Evolutionary conservation across 2,888 invertebrate genomes (phyloP).

Genomic region (Caenorhabditis sulstoni): DNA sequence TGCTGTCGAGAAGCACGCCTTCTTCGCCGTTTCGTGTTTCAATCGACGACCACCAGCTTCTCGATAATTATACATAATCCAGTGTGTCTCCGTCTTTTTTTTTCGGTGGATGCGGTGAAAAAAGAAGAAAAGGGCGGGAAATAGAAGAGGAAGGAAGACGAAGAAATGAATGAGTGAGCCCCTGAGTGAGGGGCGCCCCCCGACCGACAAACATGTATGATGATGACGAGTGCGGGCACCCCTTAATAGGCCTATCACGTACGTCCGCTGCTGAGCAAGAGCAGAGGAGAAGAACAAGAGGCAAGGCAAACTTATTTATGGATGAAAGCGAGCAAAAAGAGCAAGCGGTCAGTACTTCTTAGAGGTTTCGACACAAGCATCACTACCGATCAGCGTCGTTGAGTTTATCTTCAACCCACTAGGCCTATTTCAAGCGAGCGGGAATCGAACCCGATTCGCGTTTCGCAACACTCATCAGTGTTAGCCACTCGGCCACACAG

Average conservation of each 20-base stretch:
- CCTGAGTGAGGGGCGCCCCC: slow-evolving; percentile 19
- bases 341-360: slow-evolving; percentile 63
- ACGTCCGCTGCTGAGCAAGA: slow-evolving; percentile 1
- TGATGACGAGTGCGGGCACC: slow-evolving; percentile 48
- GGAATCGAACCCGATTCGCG: slow-evolving; percentile 30
- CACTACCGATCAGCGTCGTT: slow-evolving; percentile 56
- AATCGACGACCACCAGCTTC: neutral
- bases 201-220: slow-evolving; percentile 37
- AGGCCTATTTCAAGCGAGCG: neutral
- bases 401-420: slow-evolving; percentile 56
- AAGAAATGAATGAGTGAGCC: slow-evolving; percentile 43
- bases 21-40: slow-evolving; percentile 21
- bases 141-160: slow-evolving; percentile 5
- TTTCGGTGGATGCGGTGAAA: neutral
- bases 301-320: slow-evolving; percentile 46
- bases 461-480: neutral
- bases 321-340: slow-evolving; percentile 12
- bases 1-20: slow-evolving; percentile 4
- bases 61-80: slow-evolving; percentile 36
- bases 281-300: slow-evolving; percentile 1
- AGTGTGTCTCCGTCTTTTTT: neutral
- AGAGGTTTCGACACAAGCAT: slow-evolving; percentile 58
- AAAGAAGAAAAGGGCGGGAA: slow-evolving; percentile 1
- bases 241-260: slow-evolving; percentile 56
- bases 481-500: slow-evolving; percentile 44